Evolutionary conservation across 2,113 vertebrate genomes (phyloP).

Genomic region (Mystacornis crossleyi): DNA sequence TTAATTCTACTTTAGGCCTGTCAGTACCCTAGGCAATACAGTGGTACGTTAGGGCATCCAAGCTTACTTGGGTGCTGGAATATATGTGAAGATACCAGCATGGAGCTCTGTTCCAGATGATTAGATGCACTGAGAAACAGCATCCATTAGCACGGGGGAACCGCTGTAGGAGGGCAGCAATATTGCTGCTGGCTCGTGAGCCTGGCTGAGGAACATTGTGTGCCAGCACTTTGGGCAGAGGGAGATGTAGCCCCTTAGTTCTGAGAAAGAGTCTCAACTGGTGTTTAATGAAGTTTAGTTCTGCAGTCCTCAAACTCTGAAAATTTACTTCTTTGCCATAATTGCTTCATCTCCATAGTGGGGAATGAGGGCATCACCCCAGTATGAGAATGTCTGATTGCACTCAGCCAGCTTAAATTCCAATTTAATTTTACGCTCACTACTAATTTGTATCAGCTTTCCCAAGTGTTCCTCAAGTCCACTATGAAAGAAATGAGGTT

Average conservation of each 20-base stretch:
- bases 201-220: not conserved
- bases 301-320: not conserved
- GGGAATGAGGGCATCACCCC: conserved; percentile 21
- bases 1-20: not conserved
- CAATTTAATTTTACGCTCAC: not conserved
- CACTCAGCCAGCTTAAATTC: not conserved
- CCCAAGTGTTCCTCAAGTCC: not conserved
- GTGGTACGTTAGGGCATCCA: not conserved
- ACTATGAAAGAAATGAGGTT: not conserved
- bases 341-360: conserved; percentile 16
- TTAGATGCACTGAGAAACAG: not conserved
- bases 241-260: not conserved
- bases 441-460: conserved; percentile 3
- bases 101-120: not conserved
- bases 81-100: not conserved
- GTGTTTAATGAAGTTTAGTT: not conserved
- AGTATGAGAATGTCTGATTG: not conserved
- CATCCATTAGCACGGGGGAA: not conserved
- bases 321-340: not conserved
- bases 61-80: not conserved
- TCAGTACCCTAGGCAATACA: not conserved
- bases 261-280: not conserved
- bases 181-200: not conserved
- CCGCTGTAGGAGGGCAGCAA: not conserved
- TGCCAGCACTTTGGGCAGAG: not conserved